Evolutionary conservation across 2,113 vertebrate genomes (phyloP).

Genomic region (Rhagologus leucostigma): DNA sequence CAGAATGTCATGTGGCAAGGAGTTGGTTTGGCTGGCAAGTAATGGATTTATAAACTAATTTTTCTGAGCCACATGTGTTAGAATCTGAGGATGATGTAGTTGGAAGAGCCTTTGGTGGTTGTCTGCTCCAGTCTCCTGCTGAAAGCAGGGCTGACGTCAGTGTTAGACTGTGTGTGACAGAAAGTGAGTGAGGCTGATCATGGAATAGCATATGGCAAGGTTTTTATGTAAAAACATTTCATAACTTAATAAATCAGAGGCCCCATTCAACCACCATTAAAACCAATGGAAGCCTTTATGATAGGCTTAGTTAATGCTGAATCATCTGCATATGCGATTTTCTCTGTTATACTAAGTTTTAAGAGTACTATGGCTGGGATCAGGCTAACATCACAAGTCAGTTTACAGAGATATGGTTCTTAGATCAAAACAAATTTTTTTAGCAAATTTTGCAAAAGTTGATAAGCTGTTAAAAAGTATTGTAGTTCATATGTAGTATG

Average conservation of each 20-base stretch:
- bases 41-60: neutral
- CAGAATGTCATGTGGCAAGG: neutral
- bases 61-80: fast-evolving
- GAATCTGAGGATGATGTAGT: neutral
- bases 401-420: neutral
- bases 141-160: neutral
- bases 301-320: neutral
- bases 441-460: neutral
- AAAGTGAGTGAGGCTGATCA: neutral
- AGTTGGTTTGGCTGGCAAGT: neutral
- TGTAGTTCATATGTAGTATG: neutral
- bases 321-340: neutral
- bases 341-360: neutral
- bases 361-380: neutral
- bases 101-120: neutral
- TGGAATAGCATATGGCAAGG: neutral
- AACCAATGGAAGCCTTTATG: neutral
- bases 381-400: neutral
- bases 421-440: neutral
- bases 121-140: neutral
- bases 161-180: neutral
- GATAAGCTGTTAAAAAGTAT: neutral
- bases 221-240: neutral
- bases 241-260: neutral
- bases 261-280: neutral